Evolutionary conservation across 2,113 vertebrate species (phyloP).

Genomic region (Synodontis membranacea): DNA sequence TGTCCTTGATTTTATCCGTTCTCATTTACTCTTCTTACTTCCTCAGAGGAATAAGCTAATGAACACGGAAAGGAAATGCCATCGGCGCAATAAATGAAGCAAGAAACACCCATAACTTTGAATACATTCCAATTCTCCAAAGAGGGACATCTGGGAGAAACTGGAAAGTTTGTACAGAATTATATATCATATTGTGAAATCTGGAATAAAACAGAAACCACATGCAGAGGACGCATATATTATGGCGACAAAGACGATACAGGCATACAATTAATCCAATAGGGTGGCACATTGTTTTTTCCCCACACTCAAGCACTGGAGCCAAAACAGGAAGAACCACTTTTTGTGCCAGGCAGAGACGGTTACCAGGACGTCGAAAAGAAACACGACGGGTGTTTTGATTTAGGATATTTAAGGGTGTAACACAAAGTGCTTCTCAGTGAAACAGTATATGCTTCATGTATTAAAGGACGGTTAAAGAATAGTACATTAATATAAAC

Average conservation of each 20-base stretch:
- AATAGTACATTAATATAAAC: not conserved
- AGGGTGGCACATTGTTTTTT: not conserved
- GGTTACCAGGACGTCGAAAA: too few species aligned
- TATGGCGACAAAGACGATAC: not conserved
- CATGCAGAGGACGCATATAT: not conserved
- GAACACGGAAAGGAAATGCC: not conserved
- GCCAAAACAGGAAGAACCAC: conserved; percentile 7
- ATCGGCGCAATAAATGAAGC: not conserved
- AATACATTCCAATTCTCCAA: not conserved
- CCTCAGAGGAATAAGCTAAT: not conserved
- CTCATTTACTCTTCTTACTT: not conserved
- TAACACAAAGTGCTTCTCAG: not conserved
- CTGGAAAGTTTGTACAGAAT: not conserved
- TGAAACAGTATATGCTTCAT: not conserved
- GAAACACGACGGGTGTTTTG: too few species aligned
- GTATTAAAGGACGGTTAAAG: not conserved
- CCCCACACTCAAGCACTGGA: not conserved
- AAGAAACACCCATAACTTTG: not conserved
- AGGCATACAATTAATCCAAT: not conserved
- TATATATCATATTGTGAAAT: not conserved
- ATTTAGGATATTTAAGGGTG: not conserved
- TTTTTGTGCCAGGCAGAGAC: not conserved
- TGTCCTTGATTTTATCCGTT: not conserved
- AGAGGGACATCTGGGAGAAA: not conserved
- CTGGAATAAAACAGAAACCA: not conserved